Evolutionary conservation across 2,888 invertebrate genomes (phyloP), one percentile per base, ranked within the genome.

Genomic region (Microctonus brassicae): DNA sequence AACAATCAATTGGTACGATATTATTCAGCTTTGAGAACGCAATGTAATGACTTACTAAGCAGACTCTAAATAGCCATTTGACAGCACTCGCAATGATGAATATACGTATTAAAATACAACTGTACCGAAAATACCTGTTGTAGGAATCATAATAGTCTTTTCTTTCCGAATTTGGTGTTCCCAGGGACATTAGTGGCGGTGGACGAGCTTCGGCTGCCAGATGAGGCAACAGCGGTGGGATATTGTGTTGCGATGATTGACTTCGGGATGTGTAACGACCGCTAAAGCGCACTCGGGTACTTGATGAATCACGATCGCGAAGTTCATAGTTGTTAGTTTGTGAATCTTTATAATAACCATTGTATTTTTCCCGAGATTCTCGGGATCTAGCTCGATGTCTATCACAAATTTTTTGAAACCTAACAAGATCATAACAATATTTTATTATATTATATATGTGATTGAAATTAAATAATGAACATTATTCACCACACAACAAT

Each of bases 101-200:
- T 84, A 86, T 83, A 81, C 84, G 82, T 82, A 87, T 86, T 76
- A 86, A 84, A 86, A 76, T 84, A 87, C 87, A 83, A 86, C 84
- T 86, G 85, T 84, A 83, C 84, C 87, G 86, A 85, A 87, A 87
- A 87, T 88, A 88, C 88, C 87, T 88, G 86, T 85, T 87, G 85
- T 87, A 88, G 84, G 86, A 87, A 84, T 88, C 88, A 86, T 87
- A 88, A 87, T 88, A 88, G 85, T 88, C 88, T 88, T 88, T 88
- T 86, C 87, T 86, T 84, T 87, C 87, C 84, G 83, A 80, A 76
- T 77, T 74, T 69, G 79, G 82, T 71, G 53, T 55, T 17, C 64
- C 53, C 33, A 53, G 33, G 7, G 64, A 53, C 53, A 53, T 53
- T 22, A 34, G 17, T 22, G 55, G 65, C 34, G 68, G 60, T 60